Percentiles rank a stretch among this genome's conserved stretches.
Evolutionary conservation across 2,797 vertebrate genomes (phyloP).

Genomic region (Premnoplex brunnescens): DNA sequence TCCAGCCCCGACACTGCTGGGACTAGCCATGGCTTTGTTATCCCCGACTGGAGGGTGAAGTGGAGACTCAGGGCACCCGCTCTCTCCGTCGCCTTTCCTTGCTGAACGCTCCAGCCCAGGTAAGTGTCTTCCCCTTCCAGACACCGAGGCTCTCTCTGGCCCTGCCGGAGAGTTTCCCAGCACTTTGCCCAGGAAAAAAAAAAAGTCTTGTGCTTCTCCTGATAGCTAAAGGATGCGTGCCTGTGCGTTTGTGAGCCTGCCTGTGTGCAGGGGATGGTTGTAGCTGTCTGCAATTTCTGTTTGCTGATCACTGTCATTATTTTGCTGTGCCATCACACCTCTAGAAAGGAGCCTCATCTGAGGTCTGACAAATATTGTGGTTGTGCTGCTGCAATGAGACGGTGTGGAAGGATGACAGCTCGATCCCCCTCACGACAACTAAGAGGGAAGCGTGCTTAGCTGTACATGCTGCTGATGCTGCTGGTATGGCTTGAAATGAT

Average conservation of each 20-base stretch:
- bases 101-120: neutral
- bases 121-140: neutral
- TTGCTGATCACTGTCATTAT: neutral
- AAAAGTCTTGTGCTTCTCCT: neutral
- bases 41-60: neutral
- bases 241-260: neutral
- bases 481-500: neutral
- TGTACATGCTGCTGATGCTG: neutral
- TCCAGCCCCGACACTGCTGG: neutral
- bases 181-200: neutral
- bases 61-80: neutral
- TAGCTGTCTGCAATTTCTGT: slow-evolving; percentile 4
- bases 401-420: neutral
- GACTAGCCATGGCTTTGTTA: neutral
- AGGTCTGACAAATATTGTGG: slow-evolving; percentile 8
- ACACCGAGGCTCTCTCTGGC: neutral
- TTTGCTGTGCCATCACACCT: neutral
- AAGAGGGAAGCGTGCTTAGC: neutral
- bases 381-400: neutral
- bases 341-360: neutral
- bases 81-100: neutral
- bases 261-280: neutral
- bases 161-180: neutral
- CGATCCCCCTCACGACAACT: neutral
- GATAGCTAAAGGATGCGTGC: neutral